A percentile compares a stretch with the other conserved stretches of the same genome.
These are phyloP conservation scores for Potamarius usumacintae DNA, from an alignment of 2,113 vertebrate species.

Conservation along the genomic window DNA sequence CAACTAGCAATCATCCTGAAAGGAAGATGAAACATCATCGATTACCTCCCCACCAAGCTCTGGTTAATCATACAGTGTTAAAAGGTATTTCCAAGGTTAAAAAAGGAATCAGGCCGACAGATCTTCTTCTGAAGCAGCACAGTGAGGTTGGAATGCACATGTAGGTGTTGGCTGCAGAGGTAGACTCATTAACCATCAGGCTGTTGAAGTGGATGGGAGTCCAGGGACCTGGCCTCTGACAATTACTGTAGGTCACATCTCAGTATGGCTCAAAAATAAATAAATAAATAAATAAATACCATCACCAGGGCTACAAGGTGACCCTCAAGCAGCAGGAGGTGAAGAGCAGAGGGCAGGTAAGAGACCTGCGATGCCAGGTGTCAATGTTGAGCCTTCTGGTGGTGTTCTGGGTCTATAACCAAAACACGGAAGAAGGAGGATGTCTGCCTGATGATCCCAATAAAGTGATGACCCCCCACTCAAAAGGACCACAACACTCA, in stretches of 20 bases:
- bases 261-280: too few relatives aligned
- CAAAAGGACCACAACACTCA: background rate
- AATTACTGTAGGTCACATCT: background rate
- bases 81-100: background rate
- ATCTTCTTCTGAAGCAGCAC: background rate
- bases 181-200: background rate
- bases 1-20: background rate
- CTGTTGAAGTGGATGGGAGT: background rate
- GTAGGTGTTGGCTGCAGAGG: background rate
- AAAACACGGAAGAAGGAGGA: background rate
- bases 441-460: background rate
- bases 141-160: background rate
- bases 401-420: background rate
- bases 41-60: background rate
- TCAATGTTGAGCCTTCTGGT: background rate
- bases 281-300: background rate
- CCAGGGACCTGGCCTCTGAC: background rate
- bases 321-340: background rate
- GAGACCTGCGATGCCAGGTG: background rate
- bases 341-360: background rate
- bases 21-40: background rate
- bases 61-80: background rate
- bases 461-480: background rate
- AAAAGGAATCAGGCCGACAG: background rate
- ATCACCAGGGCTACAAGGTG: background rate